Conservation (phyloP, 2,113 vertebrate species). For the Corythaixoides concolor region DNA sequence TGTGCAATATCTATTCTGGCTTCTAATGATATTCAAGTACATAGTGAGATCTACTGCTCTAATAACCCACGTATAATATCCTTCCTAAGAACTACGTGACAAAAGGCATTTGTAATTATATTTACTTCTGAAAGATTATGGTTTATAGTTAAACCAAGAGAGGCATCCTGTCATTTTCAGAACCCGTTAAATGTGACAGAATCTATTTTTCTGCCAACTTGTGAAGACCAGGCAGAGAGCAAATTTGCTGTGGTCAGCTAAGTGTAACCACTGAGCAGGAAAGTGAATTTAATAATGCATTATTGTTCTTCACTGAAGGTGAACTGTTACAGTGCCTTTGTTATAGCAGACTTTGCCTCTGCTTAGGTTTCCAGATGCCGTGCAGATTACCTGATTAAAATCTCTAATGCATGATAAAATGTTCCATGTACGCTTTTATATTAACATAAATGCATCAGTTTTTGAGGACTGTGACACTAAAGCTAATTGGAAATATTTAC, state of each 20-base stretch:
- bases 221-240: constrained; percentile 97
- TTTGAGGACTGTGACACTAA: constrained; percentile 70
- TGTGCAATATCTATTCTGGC: constrained; percentile 81
- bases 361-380: constrained; percentile 85
- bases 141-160: constrained; percentile 96
- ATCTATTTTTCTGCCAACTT: constrained; percentile 99
- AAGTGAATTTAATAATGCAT: constrained; percentile 99
- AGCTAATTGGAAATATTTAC: constrained; percentile 78
- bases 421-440: constrained; percentile 76
- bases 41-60: constrained; percentile 86
- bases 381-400: constrained; percentile 84
- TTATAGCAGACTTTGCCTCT: constrained; percentile 85
- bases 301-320: constrained; percentile 99
- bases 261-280: constrained; percentile 99
- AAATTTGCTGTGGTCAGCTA: constrained; percentile 99
- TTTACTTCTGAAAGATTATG: constrained; percentile 97
- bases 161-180: constrained; percentile 99
- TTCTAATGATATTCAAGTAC: constrained; percentile 86
- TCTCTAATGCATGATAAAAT: constrained; percentile 82
- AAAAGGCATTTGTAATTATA: constrained; percentile 98
- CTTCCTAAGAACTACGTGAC: constrained; percentile 85
- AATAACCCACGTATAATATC: constrained; percentile 86
- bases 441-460: constrained; percentile 76
- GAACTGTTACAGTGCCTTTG: constrained; percentile 97
- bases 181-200: constrained; percentile 99